Evolutionary conservation across 1,140 invertebrate genomes (phyloP).

Genomic region (Colletes latitarsis): DNA sequence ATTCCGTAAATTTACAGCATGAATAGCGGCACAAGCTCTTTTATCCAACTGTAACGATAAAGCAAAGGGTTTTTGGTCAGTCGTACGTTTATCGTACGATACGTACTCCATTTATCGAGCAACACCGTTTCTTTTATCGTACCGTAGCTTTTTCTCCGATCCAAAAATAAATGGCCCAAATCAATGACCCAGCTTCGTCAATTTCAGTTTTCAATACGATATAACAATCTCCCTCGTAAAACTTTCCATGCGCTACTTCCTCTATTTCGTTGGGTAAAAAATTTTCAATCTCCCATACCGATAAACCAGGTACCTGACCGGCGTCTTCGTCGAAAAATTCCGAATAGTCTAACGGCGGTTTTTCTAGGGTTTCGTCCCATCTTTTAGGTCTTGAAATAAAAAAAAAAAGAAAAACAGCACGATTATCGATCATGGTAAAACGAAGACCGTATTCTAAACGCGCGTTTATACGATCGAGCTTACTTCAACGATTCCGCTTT

Average conservation of each 20-base stretch:
- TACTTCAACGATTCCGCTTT: constrained; percentile 87
- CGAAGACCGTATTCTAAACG: neutral
- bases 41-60: constrained; percentile 91
- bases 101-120: neutral
- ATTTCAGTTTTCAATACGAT: constrained; percentile 96
- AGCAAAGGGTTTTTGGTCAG: constrained; percentile 6
- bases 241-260: constrained; percentile 96
- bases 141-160: constrained; percentile 98
- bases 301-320: constrained; percentile 93
- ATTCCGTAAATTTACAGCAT: constrained; percentile 98
- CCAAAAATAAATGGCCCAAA: constrained; percentile 99
- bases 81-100: neutral
- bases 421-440: neutral
- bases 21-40: constrained; percentile 98
- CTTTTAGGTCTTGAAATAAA: constrained; percentile 86
- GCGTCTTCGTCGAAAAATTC: constrained; percentile 99
- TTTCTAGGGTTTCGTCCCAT: constrained; percentile 97
- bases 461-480: constrained; percentile 39
- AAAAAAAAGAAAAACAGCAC: neutral
- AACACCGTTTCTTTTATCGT: constrained; percentile 51
- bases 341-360: constrained; percentile 98
- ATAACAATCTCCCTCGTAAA: constrained; percentile 99
- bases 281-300: constrained; percentile 99
- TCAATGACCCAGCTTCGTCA: constrained; percentile 92
- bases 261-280: constrained; percentile 97